Percentiles rank a stretch among this genome's conserved stretches.
These are phyloP conservation scores for Xylocopa sonorina DNA, from an alignment of 1,140 invertebrate species.

Conservation along the genomic window DNA sequence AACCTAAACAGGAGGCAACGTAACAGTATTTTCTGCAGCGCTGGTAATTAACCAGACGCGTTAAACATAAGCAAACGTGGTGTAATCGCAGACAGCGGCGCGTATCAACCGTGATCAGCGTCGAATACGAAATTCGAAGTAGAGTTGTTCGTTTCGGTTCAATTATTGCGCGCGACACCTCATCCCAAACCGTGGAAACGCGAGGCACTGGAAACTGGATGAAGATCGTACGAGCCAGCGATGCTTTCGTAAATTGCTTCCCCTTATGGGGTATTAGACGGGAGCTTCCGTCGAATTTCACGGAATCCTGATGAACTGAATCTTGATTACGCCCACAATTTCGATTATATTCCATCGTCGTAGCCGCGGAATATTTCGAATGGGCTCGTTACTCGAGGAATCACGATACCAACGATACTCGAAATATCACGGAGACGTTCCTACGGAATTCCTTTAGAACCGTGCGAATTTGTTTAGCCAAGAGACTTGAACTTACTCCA, in stretches of 20 bases:
- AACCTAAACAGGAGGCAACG: no score
- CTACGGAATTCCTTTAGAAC: not conserved
- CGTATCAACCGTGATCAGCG: not conserved
- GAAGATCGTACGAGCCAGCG: not conserved
- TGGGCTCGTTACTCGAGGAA: slow-evolving; percentile 13
- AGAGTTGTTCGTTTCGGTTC: not conserved
- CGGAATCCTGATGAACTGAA: slow-evolving; percentile 31
- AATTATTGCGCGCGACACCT: not conserved
- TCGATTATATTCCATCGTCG: slow-evolving; percentile 6
- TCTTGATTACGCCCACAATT: slow-evolving; percentile 38
- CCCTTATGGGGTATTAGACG: slow-evolving; percentile 30
- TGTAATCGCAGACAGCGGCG: slow-evolving; percentile 2
- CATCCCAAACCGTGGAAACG: not conserved
- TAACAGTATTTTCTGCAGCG: not conserved
- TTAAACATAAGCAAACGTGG: no score
- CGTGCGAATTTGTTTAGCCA: no score
- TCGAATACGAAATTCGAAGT: not conserved
- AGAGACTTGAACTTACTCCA: no score
- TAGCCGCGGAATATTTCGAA: not conserved
- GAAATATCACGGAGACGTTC: not conserved
- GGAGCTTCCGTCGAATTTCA: slow-evolving; percentile 31
- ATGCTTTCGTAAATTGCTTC: slow-evolving; percentile 33
- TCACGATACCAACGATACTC: not conserved
- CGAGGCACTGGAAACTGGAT: not conserved
- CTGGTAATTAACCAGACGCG: not conserved